Conservation (phyloP, 2,797 vertebrate genomes). For the Ataeniobius toweri region DNA sequence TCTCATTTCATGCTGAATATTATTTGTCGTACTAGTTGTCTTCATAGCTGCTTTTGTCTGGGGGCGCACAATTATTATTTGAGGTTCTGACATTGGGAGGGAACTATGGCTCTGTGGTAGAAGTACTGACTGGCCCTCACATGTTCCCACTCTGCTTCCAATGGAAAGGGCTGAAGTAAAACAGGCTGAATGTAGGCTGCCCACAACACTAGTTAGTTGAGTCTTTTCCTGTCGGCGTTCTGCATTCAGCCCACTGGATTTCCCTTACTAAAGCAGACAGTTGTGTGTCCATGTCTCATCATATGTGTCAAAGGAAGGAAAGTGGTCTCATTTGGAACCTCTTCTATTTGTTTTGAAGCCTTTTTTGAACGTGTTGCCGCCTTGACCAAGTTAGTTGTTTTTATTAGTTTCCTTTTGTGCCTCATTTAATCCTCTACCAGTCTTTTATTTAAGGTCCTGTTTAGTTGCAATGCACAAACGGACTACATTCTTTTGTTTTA, state of each 20-base stretch:
- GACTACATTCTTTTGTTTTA: conserved; percentile 7
- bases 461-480: conserved; percentile 25
- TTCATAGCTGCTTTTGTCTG: conserved; percentile 46
- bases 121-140: conserved; percentile 18
- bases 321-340: conserved; percentile 32
- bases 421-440: conserved; percentile 21
- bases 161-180: conserved; percentile 55
- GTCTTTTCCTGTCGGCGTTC: conserved; percentile 43
- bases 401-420: conserved; percentile 31
- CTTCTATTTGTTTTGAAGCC: conserved; percentile 34
- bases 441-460: conserved; percentile 48
- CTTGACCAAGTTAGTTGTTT: conserved; percentile 26
- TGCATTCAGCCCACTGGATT: conserved; percentile 38
- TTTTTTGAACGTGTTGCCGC: conserved; percentile 38
- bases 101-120: conserved; percentile 10
- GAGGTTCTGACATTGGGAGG: conserved; percentile 36
- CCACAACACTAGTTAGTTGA: conserved; percentile 40
- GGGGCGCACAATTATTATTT: conserved; percentile 34
- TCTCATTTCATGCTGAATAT: conserved; percentile 76
- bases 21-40: conserved; percentile 50
- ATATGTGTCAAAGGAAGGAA: conserved; percentile 42
- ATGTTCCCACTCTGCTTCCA: conserved; percentile 31
- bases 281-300: conserved; percentile 38
- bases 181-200: conserved; percentile 61
- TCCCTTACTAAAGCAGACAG: conserved; percentile 28